A percentile compares a stretch with the other conserved stretches of the same genome.
These are phyloP conservation scores for Temnothorax longispinosus DNA, from an alignment of 1,140 invertebrate genomes.

Conservation along the genomic window DNA sequence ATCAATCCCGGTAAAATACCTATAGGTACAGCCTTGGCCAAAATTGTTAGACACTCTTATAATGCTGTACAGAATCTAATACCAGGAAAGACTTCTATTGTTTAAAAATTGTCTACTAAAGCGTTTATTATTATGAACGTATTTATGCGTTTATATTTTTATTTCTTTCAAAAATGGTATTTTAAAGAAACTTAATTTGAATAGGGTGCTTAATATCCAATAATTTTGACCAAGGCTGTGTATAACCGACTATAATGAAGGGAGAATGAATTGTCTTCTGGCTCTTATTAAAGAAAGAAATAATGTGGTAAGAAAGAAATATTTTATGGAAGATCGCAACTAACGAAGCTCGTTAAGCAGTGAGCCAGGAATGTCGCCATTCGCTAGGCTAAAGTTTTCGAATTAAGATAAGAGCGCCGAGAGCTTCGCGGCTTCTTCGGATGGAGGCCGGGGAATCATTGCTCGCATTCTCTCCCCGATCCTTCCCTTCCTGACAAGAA, in stretches of 20 bases:
- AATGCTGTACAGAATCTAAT: no score
- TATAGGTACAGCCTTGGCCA: no score
- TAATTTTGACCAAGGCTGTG: not conserved
- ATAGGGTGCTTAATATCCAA: no score
- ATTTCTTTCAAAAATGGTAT: no score
- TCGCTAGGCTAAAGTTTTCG: constrained; percentile 71
- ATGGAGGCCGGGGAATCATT: not conserved
- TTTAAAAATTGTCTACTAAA: no score
- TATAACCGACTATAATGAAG: not conserved
- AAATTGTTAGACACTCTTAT: no score
- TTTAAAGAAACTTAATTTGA: no score
- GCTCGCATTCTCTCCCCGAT: not conserved
- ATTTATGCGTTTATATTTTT: no score
- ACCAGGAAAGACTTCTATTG: no score
- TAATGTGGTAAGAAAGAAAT: not conserved
- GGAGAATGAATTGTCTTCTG: not conserved
- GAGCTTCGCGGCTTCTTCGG: constrained; percentile 8
- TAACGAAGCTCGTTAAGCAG: constrained; percentile 24
- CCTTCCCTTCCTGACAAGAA: not conserved
- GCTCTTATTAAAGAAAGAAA: not conserved
- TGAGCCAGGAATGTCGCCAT: constrained; percentile 16
- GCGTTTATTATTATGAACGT: no score
- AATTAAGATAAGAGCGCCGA: constrained; percentile 75
- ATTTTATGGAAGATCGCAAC: constrained; percentile 7
- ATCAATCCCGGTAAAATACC: not conserved